Evolutionary conservation across 2,888 invertebrate genomes (phyloP).

Genomic region (Neelides folsomi): DNA sequence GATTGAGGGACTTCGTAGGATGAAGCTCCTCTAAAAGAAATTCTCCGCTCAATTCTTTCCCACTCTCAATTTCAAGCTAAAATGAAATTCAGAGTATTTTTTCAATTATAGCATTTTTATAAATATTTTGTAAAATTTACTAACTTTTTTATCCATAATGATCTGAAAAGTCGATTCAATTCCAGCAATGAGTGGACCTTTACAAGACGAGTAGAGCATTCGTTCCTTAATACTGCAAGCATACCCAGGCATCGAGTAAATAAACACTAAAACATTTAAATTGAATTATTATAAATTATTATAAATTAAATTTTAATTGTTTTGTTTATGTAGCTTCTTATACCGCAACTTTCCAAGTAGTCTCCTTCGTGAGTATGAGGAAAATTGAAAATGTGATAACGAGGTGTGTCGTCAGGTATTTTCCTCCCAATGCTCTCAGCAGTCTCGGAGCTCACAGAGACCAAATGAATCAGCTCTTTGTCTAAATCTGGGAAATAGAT

Average conservation of each 20-base stretch:
- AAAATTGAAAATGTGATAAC: conserved; percentile 84
- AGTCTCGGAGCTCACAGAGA: conserved; percentile 54
- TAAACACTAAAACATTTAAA: conserved; percentile 57
- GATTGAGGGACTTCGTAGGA: conserved; percentile 74
- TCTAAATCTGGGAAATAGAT: conserved; percentile 51
- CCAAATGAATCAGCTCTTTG: conserved; percentile 75
- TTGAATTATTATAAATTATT: neutral
- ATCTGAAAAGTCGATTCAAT: conserved; percentile 61
- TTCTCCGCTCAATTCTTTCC: conserved; percentile 76
- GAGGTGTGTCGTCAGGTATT: conserved; percentile 69
- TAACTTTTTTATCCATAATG: conserved; percentile 72
- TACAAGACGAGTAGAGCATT: conserved; percentile 98
- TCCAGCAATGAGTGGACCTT: conserved; percentile 72
- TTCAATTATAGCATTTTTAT: neutral
- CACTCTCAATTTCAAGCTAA: conserved; percentile 81
- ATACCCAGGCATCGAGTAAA: conserved; percentile 98
- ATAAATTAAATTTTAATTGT: conserved; percentile 3
- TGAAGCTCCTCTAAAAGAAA: conserved; percentile 86
- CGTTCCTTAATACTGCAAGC: conserved; percentile 89
- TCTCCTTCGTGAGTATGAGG: conserved; percentile 89
- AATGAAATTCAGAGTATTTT: neutral
- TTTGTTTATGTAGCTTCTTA: conserved; percentile 6
- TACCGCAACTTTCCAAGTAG: conserved; percentile 68
- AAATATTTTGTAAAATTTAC: neutral
- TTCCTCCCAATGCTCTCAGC: conserved; percentile 56